Base-by-base conservation (phyloP, 2,888 invertebrate genomes). In the Hirtodrosophila cameraria region DNA sequence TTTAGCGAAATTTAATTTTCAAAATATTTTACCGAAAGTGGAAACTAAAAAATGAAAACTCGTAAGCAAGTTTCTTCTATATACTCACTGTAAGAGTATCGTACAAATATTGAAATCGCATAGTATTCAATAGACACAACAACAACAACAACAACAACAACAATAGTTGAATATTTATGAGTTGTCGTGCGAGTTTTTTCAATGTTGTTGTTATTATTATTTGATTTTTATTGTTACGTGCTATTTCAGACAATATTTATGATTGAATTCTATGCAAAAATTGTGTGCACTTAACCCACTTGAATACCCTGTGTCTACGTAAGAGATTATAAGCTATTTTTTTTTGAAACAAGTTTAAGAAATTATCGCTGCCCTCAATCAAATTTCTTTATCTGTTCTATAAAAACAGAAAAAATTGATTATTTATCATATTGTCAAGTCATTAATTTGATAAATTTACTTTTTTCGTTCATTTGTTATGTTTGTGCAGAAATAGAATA, bases 151-250 rank as follows among this genome's bases (percentile, higher is more conserved):
- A 57, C 49, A 49, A 70, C 48, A 73, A 67, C 55, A 48, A 46
- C 50, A 54, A 5, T 23, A 7, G 27, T 49, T 71, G 48, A 64
- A 83, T 83, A 80, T 83, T 80, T 80, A 80, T 80, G 81, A 83
- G 57, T 60, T 70, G 75, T 67, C 67, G 72, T 59, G 65, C 68
- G 61, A 68, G 43, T 68, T 53, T 66, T 62, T 45, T 52, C 54
- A 62, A 54, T 71, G 57, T 33, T 59, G 25, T 46, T 62, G 41
- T 28, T 20, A 12, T 53, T 50, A 25, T 23, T 6, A 8, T 23
- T 23, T 30, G 52, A 18, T 45, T 60, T 28, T 28, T 20, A 23
- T 52, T 59, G 28, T 65, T 52, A 53, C 60, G 38, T 53, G 46
- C 33, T n/a, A 42, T 72, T 49, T 31, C 55, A 64, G 64, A 48